A percentile compares a stretch with the other conserved stretches of the same genome.
Conservation (phyloP, 2,888 invertebrate genomes). For the Pristionchus maxplancki region DNA sequence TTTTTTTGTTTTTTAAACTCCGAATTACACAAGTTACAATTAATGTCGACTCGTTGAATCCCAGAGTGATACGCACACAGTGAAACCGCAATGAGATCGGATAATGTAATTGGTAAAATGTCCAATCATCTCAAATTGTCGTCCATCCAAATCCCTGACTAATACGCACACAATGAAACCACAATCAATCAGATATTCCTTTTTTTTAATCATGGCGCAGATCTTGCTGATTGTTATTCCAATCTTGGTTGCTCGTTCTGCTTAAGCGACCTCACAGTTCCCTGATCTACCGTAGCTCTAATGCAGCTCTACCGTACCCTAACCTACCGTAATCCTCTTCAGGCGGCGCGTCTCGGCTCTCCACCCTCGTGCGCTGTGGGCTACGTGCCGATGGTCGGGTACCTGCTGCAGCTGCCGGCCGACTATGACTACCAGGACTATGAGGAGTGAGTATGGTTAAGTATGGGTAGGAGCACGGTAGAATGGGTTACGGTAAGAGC, state of each 20-base stretch:
- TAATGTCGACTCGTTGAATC: too few relatives aligned
- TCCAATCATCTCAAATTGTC: not conserved
- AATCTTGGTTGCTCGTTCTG: too few relatives aligned
- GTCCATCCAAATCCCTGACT: not conserved
- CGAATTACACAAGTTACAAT: too few relatives aligned
- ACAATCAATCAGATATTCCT: not conserved
- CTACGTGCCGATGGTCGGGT: constrained; percentile 84
- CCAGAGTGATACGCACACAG: not conserved
- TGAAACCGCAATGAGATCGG: not conserved
- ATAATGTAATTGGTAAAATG: too few relatives aligned
- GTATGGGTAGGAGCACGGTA: too few relatives aligned
- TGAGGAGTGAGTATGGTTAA: constrained; percentile 52
- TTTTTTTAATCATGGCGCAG: too few relatives aligned
- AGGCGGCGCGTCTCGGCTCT: constrained; percentile 14
- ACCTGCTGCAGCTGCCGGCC: constrained; percentile 86
- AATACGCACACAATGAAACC: not conserved
- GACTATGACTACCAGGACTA: constrained; percentile 48
- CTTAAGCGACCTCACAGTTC: too few relatives aligned
- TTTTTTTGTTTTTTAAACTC: too few relatives aligned
- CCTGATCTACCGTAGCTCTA: too few relatives aligned
- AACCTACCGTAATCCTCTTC: not conserved
- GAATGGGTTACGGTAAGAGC: not conserved
- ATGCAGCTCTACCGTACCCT: not conserved
- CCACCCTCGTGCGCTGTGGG: constrained; percentile 53
- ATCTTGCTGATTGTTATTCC: too few relatives aligned